Evolutionary conservation across 37 sponge, comb jelly and placozoan species (phyloP), one percentile per base, ranked within the genome.

Genomic region (Cliona cf. orientalis): DNA sequence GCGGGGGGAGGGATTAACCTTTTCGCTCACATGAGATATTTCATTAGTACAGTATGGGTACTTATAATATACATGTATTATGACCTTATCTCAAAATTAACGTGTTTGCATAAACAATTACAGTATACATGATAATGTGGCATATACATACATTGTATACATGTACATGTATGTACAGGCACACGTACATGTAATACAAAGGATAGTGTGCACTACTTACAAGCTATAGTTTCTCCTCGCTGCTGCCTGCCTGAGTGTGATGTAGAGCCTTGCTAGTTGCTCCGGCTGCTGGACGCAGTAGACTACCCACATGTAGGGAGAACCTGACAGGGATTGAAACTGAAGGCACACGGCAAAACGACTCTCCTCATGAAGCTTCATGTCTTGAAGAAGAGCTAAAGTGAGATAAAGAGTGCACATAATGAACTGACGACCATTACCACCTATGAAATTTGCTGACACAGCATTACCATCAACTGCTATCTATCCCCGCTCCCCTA

Each of bases 281-380:
- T 66, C 40, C 40, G 57, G 39, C 41, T 66, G 29, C 21, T 36
- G 40, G 22, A 85, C 67, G 35, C 86, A 78, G 64, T 85, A 85
- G 41, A 85, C 42, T 38, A 85, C 64, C 86, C 86, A 85, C 35
- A 17, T n/a, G 37, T 38, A 31, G 32, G 43, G 22, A 0, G 61
- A 41, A 60, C 81, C 71, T 2, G 53, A 17, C 3, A 74, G 25
- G 4, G 78, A 62, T 1, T 72, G 14, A 23, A 85, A 40, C 62
- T 78, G 76, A 11, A 85, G 75, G 71, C 71, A 69, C 42, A 85
- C 72, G 1, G 79, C 86, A 42, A 78, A 49, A 1, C 39, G 21
- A 71, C 42, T 77, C 0, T 79, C 79, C 59, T 85, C 86, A 34
- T 85, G 86, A 26, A 76, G n/a, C 21, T 65, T 68, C 35, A 85